These are phyloP conservation scores for Zaprionus nigranus DNA, from an alignment of 1,140 invertebrate genomes.

Conservation along the genomic window DNA sequence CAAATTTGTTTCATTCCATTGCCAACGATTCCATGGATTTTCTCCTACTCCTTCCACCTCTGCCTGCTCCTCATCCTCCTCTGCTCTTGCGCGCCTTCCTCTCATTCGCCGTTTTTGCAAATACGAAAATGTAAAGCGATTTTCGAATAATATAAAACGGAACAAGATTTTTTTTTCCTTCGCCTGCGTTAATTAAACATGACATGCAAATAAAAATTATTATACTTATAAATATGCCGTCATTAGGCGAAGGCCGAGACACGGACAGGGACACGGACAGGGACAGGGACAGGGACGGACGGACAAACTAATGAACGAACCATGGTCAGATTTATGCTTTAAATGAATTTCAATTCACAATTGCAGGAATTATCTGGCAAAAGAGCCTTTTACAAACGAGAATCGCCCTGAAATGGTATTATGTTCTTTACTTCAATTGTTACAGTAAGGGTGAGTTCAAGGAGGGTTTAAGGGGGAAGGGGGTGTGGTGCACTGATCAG, in stretches of 20 bases:
- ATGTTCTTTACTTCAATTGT: not conserved
- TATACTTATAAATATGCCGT: constrained; percentile 73
- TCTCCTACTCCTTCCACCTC: constrained; percentile 21
- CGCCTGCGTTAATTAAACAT: constrained; percentile 77
- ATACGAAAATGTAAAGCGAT: constrained; percentile 23
- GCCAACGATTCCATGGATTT: constrained; percentile 68
- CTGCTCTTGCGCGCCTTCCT: constrained; percentile 36
- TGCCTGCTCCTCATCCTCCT: constrained; percentile 11
- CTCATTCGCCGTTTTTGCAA: constrained; percentile 58
- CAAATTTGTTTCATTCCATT: constrained; percentile 80
- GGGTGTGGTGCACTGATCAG: not conserved
- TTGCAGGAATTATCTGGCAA: no score
- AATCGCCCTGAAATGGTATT: not conserved
- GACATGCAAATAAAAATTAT: constrained; percentile 79
- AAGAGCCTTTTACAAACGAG: no score
- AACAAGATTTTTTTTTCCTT: constrained; percentile 29
- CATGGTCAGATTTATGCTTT: not conserved
- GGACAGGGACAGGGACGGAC: not conserved
- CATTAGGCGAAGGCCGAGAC: constrained; percentile 28
- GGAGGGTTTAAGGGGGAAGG: not conserved
- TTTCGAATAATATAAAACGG: constrained; percentile 26
- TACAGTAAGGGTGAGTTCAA: not conserved
- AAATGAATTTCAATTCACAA: not conserved
- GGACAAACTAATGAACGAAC: no score
- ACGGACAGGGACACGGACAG: not conserved